Percentiles rank a stretch among this genome's conserved stretches.
Conservation (phyloP, 2,797 vertebrate species). For the Denticeps clupeoides region DNA sequence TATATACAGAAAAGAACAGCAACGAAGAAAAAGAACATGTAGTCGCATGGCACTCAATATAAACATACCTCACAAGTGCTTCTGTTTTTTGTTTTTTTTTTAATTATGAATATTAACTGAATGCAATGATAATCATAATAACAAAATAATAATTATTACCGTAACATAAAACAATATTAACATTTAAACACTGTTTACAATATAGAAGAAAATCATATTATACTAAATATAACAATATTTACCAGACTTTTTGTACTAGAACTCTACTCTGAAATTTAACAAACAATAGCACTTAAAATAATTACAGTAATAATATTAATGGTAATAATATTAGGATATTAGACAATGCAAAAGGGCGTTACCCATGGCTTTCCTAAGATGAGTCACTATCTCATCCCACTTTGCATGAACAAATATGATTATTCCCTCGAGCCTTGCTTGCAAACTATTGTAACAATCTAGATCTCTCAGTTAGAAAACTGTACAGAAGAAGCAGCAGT, state of each 20-base stretch:
- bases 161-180: slow-evolving; percentile 88
- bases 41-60: slow-evolving; percentile 75
- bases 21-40: slow-evolving; percentile 64
- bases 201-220: slow-evolving; percentile 83
- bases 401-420: slow-evolving; percentile 48
- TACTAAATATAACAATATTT: slow-evolving; percentile 99
- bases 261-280: slow-evolving; percentile 98
- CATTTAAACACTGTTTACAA: slow-evolving; percentile 88
- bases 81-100: slow-evolving; percentile 41
- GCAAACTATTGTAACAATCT: slow-evolving; percentile 49
- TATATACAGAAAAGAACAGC: slow-evolving; percentile 74
- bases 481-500: slow-evolving; percentile 68
- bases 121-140: slow-evolving; percentile 83
- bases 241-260: slow-evolving; percentile 92
- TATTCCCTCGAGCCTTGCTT: slow-evolving; percentile 42
- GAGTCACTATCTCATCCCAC: slow-evolving; percentile 44
- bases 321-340: slow-evolving; percentile 64
- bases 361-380: slow-evolving; percentile 56
- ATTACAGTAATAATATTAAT: slow-evolving; percentile 49
- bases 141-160: slow-evolving; percentile 80
- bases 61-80: slow-evolving; percentile 81
- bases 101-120: slow-evolving; percentile 82
- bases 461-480: slow-evolving; percentile 59
- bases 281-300: slow-evolving; percentile 93
- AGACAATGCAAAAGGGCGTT: slow-evolving; percentile 59